phyloP scores from a whole-genome alignment of 2,113 vertebrate species.

The Gymnogyps californianus region DNA sequence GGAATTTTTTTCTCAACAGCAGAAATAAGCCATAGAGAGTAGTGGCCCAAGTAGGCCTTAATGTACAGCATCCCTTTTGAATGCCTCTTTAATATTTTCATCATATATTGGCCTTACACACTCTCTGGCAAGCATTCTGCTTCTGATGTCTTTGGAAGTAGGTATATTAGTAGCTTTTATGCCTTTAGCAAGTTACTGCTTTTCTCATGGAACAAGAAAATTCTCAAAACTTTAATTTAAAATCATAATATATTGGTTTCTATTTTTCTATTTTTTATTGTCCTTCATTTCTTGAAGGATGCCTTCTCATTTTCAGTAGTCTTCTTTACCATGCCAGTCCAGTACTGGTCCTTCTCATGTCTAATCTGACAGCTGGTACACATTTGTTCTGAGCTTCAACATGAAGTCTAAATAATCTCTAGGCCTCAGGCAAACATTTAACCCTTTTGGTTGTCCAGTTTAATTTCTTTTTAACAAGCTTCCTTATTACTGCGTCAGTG shows the following conservation, averaged over 20 bases:
- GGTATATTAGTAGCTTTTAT: background rate
- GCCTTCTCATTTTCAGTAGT: background rate
- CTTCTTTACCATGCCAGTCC: background rate
- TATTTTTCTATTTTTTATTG: background rate
- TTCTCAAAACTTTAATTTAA: background rate
- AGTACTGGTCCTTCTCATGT: background rate
- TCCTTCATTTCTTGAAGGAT: background rate
- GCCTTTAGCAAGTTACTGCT: background rate
- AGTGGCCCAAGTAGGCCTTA: background rate
- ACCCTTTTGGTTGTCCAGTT: background rate
- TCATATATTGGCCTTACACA: background rate
- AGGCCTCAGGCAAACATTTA: background rate
- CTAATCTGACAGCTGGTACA: background rate
- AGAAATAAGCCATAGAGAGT: background rate
- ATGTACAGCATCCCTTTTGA: background rate
- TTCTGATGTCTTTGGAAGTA: background rate
- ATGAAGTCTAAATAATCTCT: background rate
- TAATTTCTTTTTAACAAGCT: background rate
- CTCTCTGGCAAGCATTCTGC: background rate
- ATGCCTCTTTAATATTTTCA: background rate
- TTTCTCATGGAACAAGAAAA: background rate
- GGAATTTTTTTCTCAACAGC: background rate
- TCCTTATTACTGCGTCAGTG: background rate
- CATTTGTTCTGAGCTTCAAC: background rate
- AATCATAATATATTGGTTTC: background rate